Conservation (phyloP, 30 jellyfish, hydroid and myxozoan genomes). For the Sanderia malayensis region DNA sequence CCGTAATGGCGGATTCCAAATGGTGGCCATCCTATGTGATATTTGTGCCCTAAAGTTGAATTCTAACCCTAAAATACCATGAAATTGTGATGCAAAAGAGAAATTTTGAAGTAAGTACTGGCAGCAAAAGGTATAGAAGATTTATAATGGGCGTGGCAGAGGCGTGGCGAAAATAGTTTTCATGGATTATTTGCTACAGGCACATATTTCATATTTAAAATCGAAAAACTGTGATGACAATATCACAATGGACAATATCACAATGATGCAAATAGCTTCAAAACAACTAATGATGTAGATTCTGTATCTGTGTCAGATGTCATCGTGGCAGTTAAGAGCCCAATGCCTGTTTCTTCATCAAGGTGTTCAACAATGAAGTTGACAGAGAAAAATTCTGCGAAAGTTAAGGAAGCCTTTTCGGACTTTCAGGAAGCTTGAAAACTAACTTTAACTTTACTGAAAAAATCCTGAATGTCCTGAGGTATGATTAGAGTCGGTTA, state of each 20-base stretch:
- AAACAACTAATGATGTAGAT: conserved; percentile 11
- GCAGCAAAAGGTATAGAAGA: conserved; percentile 2
- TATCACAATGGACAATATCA: conserved; percentile 3
- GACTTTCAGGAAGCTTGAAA: conserved; percentile 6
- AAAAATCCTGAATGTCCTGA: conserved; percentile 1
- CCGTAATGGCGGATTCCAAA: conserved; percentile 9
- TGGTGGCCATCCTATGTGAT: neutral
- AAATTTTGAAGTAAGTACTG: neutral
- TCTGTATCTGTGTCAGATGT: conserved; percentile 41
- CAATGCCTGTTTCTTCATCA: conserved; percentile 45
- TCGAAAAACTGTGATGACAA: neutral
- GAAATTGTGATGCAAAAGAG: neutral
- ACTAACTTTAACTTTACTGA: neutral
- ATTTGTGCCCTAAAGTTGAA: conserved; percentile 9
- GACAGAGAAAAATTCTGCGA: conserved; percentile 44
- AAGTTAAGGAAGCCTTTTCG: conserved; percentile 10
- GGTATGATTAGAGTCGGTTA: neutral
- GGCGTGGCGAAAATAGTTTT: neutral
- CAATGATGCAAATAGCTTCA: conserved; percentile 39
- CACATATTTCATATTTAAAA: neutral
- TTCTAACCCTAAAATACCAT: conserved; percentile 6
- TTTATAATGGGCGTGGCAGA: neutral
- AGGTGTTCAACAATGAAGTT: conserved; percentile 62
- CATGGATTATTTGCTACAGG: neutral
- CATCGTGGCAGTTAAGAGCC: conserved; percentile 12